Base-by-base conservation (phyloP, 2,888 invertebrate genomes). In the Junonia oenone region DNA sequence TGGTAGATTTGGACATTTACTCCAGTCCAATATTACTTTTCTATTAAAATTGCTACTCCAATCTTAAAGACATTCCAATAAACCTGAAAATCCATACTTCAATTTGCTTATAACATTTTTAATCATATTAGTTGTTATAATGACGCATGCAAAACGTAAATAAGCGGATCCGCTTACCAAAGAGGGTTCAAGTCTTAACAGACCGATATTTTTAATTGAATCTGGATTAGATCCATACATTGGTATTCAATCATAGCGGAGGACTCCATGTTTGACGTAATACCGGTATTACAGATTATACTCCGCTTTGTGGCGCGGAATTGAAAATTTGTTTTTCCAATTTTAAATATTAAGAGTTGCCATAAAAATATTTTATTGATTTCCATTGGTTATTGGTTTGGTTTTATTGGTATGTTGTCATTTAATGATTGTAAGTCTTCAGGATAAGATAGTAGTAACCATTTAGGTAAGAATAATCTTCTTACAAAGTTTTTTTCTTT, bases 281-380 rank as follows among this genome's bases (percentile, higher is more conserved):
- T 73, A 68, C 67, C 62, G 69, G 69, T 70, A 48, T 54, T 48
- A 67, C 62, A 70, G 75, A 77, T 81, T 77, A 75, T 52, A 54
- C 17, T 11, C 46, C 45, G 55, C 60, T 65, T 62, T 63, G 61
- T 64, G 70, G 69, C 68, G 63, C 65, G 62, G 59, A 60, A 64
- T 66, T 68, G 56, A 61, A 62, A 66, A 59, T 57, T 54, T n/a
- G 13, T 22, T 22, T 43, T 40, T 13, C 22, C 38, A 19, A 53
- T 59, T 63, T 63, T 57, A 59, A 63, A 63, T 63, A 59, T 57
- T 57, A 52, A 35, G 54, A 51, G 40, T n/a, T n/a, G n/a, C n/a
- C n/a, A n/a, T n/a, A n/a, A n/a, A n/a, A n/a, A n/a, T n/a, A n/a
- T n/a, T n/a, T n/a, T n/a, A n/a, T n/a, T n/a, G n/a, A n/a, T n/a